These are phyloP conservation scores for Oryzias celebensis DNA, from an alignment of 2,113 vertebrate genomes.

Conservation along the genomic window DNA sequence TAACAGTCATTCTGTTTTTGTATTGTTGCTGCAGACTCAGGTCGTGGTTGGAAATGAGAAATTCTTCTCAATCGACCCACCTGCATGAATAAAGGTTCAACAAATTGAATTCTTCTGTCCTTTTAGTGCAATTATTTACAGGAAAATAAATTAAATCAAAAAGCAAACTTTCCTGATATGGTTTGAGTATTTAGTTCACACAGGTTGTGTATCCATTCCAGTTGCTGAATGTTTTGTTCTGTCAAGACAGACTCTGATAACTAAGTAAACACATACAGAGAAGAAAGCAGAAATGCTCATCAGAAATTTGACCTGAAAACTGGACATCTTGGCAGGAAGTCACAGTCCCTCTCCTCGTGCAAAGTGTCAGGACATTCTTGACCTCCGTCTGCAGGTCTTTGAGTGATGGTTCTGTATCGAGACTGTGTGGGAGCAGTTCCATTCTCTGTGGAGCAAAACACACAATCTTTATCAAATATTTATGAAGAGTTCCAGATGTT, in stretches of 20 bases:
- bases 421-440: conserved; percentile 82
- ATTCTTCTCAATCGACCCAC: too few relatives aligned
- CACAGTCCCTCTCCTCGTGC: conserved; percentile 95
- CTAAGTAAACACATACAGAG: neutral
- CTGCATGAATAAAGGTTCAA: too few relatives aligned
- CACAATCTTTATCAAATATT: conserved; percentile 33
- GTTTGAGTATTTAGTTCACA: too few relatives aligned
- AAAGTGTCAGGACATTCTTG: conserved; percentile 93
- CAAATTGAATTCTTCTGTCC: too few relatives aligned
- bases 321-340: conserved; percentile 83
- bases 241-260: neutral
- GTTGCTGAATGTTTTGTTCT: too few relatives aligned
- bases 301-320: conserved; percentile 81
- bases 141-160: too few relatives aligned
- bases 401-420: conserved; percentile 86
- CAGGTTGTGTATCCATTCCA: too few relatives aligned
- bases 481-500: neutral
- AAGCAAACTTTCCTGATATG: too few relatives aligned
- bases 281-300: neutral
- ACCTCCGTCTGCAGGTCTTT: conserved; percentile 84
- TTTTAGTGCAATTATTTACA: too few relatives aligned
- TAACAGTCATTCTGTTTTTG: too few relatives aligned
- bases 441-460: conserved; percentile 80
- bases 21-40: too few relatives aligned
- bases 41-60: too few relatives aligned